Conservation (phyloP, 2,888 invertebrate genomes). For the Diogma glabrata region DNA sequence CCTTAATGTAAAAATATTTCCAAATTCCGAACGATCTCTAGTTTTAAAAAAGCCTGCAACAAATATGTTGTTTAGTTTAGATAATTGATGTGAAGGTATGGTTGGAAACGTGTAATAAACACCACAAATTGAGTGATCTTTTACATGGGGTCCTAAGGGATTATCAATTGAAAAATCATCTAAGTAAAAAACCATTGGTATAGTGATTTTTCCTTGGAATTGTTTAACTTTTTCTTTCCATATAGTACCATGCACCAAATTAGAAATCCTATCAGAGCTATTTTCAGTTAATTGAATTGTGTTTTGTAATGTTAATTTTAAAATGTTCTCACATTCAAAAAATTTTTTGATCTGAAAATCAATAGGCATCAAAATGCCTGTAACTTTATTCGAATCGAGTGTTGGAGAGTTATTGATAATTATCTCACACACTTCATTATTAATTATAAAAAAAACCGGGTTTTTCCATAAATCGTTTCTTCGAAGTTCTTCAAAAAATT, state of each 20-base stretch:
- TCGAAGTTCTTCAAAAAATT: slow-evolving; percentile 11
- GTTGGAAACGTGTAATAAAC: slow-evolving; percentile 18
- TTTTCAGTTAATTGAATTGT: slow-evolving; percentile 4
- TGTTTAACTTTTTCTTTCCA: slow-evolving; percentile 15
- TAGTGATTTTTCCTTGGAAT: slow-evolving; percentile 13
- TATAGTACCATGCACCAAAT: slow-evolving; percentile 13
- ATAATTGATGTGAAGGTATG: slow-evolving; percentile 15
- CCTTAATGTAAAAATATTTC: slow-evolving; percentile 11
- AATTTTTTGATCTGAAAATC: slow-evolving; percentile 15
- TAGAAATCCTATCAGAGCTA: slow-evolving; percentile 5
- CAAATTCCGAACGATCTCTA: slow-evolving; percentile 12
- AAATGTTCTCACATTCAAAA: slow-evolving; percentile 12
- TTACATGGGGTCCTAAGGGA: slow-evolving; percentile 15
- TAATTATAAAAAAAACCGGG: slow-evolving; percentile 8
- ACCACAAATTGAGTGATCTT: slow-evolving; percentile 16
- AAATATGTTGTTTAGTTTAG: slow-evolving; percentile 17
- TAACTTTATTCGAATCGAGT: slow-evolving; percentile 14
- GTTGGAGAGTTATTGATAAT: slow-evolving; percentile 8
- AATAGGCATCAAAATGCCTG: slow-evolving; percentile 15
- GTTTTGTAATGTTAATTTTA: slow-evolving; percentile 15
- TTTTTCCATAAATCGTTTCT: background rate
- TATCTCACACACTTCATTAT: slow-evolving; percentile 14
- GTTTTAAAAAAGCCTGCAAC: slow-evolving; percentile 16
- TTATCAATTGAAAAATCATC: slow-evolving; percentile 18
- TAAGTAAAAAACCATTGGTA: slow-evolving; percentile 15